Conservation (phyloP, 2,797 vertebrate genomes). For the Mormyrus proboscirostris region DNA sequence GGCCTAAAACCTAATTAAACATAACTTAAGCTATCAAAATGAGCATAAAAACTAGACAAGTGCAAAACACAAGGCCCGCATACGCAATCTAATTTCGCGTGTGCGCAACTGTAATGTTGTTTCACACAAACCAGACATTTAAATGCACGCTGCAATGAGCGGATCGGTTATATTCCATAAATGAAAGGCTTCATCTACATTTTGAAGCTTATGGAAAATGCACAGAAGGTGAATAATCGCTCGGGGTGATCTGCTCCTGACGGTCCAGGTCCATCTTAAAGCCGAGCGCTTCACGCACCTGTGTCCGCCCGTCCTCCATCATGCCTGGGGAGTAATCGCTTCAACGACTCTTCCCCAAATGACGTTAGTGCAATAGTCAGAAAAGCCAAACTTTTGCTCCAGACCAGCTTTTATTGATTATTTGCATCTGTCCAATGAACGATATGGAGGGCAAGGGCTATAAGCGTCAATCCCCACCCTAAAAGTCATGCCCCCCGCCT, state of each 20-base stretch:
- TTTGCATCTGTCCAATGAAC: conserved; percentile 12
- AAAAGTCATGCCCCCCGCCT: neutral
- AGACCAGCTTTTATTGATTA: neutral
- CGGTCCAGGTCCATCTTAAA: neutral
- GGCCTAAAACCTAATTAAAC: neutral
- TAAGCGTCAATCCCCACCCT: neutral
- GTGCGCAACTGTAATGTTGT: neutral
- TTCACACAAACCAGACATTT: neutral
- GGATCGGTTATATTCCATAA: neutral
- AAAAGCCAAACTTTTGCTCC: neutral
- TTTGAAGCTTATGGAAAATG: neutral
- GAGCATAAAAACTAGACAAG: neutral
- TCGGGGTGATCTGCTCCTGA: neutral
- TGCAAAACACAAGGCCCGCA: neutral
- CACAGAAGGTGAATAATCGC: neutral
- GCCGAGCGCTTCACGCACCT: conserved; percentile 14
- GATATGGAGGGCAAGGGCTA: neutral
- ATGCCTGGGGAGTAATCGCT: neutral
- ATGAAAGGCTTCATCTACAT: neutral
- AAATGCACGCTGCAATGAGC: neutral
- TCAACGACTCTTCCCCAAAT: neutral
- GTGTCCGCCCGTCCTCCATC: conserved; percentile 11
- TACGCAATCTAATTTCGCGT: neutral
- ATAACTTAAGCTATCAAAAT: neutral
- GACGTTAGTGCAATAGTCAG: neutral